Evolutionary conservation across 2,888 invertebrate species (phyloP).

Genomic region (Athripsodes cinereus): DNA sequence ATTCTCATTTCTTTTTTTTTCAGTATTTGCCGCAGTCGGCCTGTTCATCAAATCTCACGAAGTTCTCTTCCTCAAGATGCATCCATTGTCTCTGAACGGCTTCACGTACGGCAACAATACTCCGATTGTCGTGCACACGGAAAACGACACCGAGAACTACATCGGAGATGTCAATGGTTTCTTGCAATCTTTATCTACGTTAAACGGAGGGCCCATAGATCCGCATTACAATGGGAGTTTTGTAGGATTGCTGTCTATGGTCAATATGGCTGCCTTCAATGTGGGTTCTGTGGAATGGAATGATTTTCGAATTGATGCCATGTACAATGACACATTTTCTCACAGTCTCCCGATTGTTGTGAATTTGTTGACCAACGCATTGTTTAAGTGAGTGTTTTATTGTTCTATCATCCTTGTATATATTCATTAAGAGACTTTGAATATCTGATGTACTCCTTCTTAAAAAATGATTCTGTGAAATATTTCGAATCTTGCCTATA

Average conservation of each 20-base stretch:
- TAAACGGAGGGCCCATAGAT: constrained; percentile 42
- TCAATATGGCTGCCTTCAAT: constrained; percentile 63
- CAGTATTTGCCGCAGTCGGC: constrained; percentile 60
- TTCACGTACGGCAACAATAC: constrained; percentile 55
- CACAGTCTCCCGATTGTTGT: constrained; percentile 73
- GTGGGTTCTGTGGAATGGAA: constrained; percentile 50
- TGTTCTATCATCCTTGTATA: too few species aligned
- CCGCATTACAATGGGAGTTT: constrained; percentile 61
- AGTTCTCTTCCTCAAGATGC: constrained; percentile 56
- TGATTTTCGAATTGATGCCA: constrained; percentile 54
- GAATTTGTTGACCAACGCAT: constrained; percentile 64
- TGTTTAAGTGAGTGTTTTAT: constrained; percentile 53
- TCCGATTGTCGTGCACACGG: constrained; percentile 58
- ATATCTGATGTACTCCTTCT: too few species aligned
- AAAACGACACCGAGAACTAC: constrained; percentile 36
- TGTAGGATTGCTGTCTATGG: constrained; percentile 54
- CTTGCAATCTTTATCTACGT: constrained; percentile 37
- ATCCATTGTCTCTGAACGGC: constrained; percentile 56
- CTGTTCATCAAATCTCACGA: constrained; percentile 59
- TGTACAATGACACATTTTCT: constrained; percentile 73
- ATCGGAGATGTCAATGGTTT: constrained; percentile 38
- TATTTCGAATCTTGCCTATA: too few species aligned
- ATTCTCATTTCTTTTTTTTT: constrained; percentile 29
- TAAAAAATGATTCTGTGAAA: too few species aligned
- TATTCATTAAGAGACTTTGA: too few species aligned